phyloP scores from a whole-genome alignment of 2,797 vertebrate species.

The Enteromius argenteus region DNA sequence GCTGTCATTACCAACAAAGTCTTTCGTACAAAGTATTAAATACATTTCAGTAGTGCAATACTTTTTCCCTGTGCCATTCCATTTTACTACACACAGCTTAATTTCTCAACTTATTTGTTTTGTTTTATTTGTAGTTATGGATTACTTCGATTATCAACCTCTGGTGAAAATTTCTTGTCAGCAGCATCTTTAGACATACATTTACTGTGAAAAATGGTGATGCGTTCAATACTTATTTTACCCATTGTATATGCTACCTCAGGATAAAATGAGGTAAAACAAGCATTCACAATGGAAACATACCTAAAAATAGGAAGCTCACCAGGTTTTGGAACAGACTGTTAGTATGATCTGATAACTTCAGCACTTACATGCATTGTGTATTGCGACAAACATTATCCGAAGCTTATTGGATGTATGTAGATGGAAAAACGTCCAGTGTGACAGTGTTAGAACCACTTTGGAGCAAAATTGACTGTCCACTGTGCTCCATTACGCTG shows the following conservation, averaged over 20 bases:
- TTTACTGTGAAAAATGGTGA: too few species aligned
- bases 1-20: background rate
- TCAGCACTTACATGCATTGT: constrained; percentile 36
- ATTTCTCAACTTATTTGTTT: too few species aligned
- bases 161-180: too few species aligned
- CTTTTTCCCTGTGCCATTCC: too few species aligned
- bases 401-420: background rate
- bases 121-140: too few species aligned
- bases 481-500: constrained; percentile 52
- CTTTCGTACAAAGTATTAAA: background rate
- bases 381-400: constrained; percentile 13
- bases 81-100: too few species aligned
- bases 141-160: too few species aligned
- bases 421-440: constrained; percentile 1
- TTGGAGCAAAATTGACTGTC: constrained; percentile 45
- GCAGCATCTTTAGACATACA: too few species aligned
- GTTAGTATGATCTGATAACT: constrained; percentile 18
- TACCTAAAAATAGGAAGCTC: background rate
- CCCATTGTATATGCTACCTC: background rate
- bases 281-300: background rate
- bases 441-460: constrained; percentile 28
- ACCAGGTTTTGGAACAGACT: constrained; percentile 31
- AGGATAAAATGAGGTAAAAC: background rate
- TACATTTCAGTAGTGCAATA: too few species aligned
- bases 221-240: too few species aligned